Evolutionary conservation across 2,888 invertebrate species (phyloP).

Genomic region (Epinotia bilunana): DNA sequence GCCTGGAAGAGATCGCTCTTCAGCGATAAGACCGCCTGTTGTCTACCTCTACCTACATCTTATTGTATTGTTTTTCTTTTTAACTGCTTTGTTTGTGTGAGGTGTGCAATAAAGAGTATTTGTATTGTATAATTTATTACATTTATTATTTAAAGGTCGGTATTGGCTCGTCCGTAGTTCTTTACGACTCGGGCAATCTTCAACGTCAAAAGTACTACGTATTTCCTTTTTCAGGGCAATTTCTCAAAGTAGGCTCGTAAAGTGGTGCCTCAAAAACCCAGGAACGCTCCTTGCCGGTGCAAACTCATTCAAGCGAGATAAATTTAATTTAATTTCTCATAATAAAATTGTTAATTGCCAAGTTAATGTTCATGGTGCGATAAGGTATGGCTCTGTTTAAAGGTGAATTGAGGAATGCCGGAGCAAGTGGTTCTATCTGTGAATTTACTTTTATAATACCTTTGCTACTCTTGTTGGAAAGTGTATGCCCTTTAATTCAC

Average conservation of each 20-base stretch:
- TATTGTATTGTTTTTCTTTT: no score
- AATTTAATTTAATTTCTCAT: conserved; percentile 51
- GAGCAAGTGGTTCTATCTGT: background rate
- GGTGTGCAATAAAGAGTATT: no score
- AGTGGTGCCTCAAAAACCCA: conserved; percentile 34
- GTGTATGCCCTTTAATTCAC: background rate
- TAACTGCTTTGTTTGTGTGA: no score
- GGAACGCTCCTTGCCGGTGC: conserved; percentile 22
- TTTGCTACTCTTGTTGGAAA: background rate
- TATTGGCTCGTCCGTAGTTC: background rate
- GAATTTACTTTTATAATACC: background rate
- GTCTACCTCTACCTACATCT: no score
- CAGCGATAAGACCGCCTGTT: no score
- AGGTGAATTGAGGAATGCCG: conserved; percentile 23
- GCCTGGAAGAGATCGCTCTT: no score
- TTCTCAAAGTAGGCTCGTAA: conserved; percentile 41
- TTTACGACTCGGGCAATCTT: conserved; percentile 27
- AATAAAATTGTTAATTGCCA: conserved; percentile 41
- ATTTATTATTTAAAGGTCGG: background rate
- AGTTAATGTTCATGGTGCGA: conserved; percentile 40
- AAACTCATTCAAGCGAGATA: conserved; percentile 46
- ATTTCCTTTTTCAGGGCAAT: conserved; percentile 39
- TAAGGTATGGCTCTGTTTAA: conserved; percentile 31
- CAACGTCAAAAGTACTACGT: conserved; percentile 34
- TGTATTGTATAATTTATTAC: no score